Evolutionary conservation across 2,888 invertebrate genomes (phyloP).

Genomic region (Drosophila tanythrix): DNA sequence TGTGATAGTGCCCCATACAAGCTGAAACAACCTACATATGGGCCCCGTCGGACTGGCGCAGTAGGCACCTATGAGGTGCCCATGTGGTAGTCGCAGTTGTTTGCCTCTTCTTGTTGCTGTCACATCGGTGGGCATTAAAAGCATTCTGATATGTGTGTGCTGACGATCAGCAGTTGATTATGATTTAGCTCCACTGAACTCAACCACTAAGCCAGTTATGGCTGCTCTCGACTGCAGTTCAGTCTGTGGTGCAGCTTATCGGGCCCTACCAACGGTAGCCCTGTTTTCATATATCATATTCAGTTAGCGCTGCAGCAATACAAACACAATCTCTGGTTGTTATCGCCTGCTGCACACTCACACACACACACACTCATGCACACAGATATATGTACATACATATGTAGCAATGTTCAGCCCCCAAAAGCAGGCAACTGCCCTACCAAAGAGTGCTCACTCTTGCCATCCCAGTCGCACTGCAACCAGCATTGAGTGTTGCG

Average conservation of each 20-base stretch:
- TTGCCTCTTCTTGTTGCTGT: slow-evolving; percentile 35
- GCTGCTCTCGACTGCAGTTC: slow-evolving; percentile 21
- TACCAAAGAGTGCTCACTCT: slow-evolving; percentile 9
- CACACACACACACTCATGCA: slow-evolving; percentile 1
- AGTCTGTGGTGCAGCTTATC: slow-evolving; percentile 47
- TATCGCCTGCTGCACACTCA: slow-evolving; percentile 39
- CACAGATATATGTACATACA: background rate
- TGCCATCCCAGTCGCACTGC: slow-evolving; percentile 37
- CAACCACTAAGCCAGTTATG: slow-evolving; percentile 8
- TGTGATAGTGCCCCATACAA: slow-evolving; percentile 56
- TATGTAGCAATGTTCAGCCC: slow-evolving; percentile 38
- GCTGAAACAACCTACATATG: slow-evolving; percentile 47
- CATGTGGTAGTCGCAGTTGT: slow-evolving; percentile 37
- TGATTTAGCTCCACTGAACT: slow-evolving; percentile 40
- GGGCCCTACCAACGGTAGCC: slow-evolving; percentile 47
- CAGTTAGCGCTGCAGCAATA: slow-evolving; percentile 34
- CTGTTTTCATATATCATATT: slow-evolving; percentile 32
- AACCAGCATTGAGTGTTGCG: background rate
- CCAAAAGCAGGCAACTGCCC: slow-evolving; percentile 60
- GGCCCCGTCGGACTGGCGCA: slow-evolving; percentile 4
- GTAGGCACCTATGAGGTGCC: slow-evolving; percentile 12
- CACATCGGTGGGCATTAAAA: slow-evolving; percentile 44
- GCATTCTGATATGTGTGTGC: slow-evolving; percentile 52
- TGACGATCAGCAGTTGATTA: slow-evolving; percentile 54
- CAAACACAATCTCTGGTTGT: slow-evolving; percentile 57